Evolutionary conservation across 2,888 invertebrate genomes (phyloP).

Genomic region (Fissipunctia ypsillon): DNA sequence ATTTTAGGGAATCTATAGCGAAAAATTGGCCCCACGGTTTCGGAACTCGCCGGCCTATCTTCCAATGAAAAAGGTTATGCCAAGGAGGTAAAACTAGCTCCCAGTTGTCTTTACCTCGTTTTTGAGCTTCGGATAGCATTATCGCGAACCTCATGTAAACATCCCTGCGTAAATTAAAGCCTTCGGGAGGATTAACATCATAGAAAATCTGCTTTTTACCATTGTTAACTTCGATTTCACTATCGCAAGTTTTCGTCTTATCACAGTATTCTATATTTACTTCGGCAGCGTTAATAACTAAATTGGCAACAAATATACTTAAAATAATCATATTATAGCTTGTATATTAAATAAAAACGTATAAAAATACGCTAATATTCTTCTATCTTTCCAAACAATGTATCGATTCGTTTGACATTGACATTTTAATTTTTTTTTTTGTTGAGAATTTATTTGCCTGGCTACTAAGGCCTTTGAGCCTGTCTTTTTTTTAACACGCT

Average conservation of each 20-base stretch:
- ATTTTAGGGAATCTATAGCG: slow-evolving; percentile 94
- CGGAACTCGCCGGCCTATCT: slow-evolving; percentile 89
- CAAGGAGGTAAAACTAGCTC: slow-evolving; percentile 97
- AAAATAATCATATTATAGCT: slow-evolving; percentile 53
- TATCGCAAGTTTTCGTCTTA: slow-evolving; percentile 62
- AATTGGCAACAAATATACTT: slow-evolving; percentile 48
- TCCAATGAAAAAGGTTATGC: slow-evolving; percentile 98
- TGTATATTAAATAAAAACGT: not conserved
- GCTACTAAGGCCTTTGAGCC: no score
- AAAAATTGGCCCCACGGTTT: slow-evolving; percentile 97
- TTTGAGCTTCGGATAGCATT: slow-evolving; percentile 93
- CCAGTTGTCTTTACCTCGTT: slow-evolving; percentile 87
- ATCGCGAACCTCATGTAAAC: slow-evolving; percentile 98
- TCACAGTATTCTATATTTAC: slow-evolving; percentile 68
- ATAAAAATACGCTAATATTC: no score
- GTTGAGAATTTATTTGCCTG: no score
- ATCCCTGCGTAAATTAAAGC: slow-evolving; percentile 98
- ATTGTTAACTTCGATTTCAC: slow-evolving; percentile 10
- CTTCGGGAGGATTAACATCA: slow-evolving; percentile 98
- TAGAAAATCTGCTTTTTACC: slow-evolving; percentile 94
- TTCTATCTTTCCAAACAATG: not conserved
- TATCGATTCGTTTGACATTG: no score
- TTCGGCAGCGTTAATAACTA: slow-evolving; percentile 59
- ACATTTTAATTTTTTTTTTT: no score
- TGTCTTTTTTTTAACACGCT: no score